These are phyloP conservation scores for Drosophila yooni DNA, from an alignment of 2,888 invertebrate species.

Conservation along the genomic window DNA sequence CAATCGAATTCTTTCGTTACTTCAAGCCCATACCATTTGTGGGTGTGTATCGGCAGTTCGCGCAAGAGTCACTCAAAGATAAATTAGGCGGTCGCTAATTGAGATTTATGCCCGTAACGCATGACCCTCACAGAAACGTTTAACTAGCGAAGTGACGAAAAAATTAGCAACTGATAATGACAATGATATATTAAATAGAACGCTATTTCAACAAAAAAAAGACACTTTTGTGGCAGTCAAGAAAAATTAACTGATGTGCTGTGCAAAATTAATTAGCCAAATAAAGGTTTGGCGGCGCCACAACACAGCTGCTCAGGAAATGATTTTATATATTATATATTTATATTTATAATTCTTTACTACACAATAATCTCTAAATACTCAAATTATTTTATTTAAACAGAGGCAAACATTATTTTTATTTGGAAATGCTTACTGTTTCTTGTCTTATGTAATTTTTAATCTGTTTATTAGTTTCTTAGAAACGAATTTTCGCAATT, in stretches of 20 bases:
- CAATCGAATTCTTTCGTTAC: conserved; percentile 14
- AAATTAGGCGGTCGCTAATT: conserved; percentile 58
- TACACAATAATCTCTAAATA: background rate
- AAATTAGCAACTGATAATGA: conserved; percentile 62
- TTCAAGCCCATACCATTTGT: conserved; percentile 20
- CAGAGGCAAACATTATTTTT: background rate
- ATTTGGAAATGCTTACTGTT: background rate
- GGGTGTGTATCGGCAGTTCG: conserved; percentile 16
- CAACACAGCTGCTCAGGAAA: conserved; percentile 7
- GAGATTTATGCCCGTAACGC: conserved; percentile 51
- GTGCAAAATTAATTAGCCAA: conserved; percentile 27
- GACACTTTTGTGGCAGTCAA: background rate
- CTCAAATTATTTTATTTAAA: background rate
- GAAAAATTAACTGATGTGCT: conserved; percentile 21
- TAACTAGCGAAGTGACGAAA: conserved; percentile 37
- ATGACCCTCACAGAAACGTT: conserved; percentile 9
- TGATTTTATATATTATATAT: no score
- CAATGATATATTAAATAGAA: conserved; percentile 59
- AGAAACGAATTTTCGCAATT: background rate
- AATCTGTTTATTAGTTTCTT: background rate
- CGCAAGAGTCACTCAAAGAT: conserved; percentile 34
- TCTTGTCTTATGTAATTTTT: background rate
- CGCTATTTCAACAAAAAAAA: conserved; percentile 13
- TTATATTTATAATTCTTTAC: background rate
- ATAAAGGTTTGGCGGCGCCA: conserved; percentile 12